These are phyloP conservation scores for Mamestra configurata DNA, from an alignment of 1,140 invertebrate species.

Conservation along the genomic window DNA sequence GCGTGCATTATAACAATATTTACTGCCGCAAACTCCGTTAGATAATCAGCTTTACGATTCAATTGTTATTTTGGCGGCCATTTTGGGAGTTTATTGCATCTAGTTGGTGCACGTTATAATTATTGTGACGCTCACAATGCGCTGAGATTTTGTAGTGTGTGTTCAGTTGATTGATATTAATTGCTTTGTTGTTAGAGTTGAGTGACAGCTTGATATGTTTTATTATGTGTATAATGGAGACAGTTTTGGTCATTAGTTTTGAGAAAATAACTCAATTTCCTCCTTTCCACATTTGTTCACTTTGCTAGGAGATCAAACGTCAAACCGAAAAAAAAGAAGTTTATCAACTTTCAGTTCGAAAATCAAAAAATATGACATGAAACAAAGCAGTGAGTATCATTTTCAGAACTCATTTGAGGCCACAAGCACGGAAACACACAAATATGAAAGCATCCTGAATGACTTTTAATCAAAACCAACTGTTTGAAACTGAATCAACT, in stretches of 20 bases:
- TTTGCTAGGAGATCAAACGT: too few species aligned
- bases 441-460: conserved; percentile 15
- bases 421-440: neutral
- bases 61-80: conserved; percentile 24
- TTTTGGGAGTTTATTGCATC: conserved; percentile 27
- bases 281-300: too few species aligned
- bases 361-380: neutral
- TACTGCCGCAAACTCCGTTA: conserved; percentile 34
- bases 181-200: neutral
- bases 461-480: conserved; percentile 71
- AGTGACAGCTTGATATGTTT: neutral
- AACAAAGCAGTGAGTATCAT: neutral
- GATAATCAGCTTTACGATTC: conserved; percentile 42
- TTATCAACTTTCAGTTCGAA: neutral
- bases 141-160: conserved; percentile 24
- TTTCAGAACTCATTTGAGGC: conserved; percentile 14
- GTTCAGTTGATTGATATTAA: conserved; percentile 5
- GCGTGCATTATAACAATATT: conserved; percentile 49
- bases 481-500: conserved; percentile 71
- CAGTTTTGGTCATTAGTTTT: too few species aligned
- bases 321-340: too few species aligned
- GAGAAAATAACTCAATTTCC: too few species aligned
- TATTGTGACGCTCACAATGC: conserved; percentile 10
- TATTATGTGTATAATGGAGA: too few species aligned
- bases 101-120: conserved; percentile 7